phyloP scores from a whole-genome alignment of 2,888 invertebrate species.

The Lottia scabra region DNA sequence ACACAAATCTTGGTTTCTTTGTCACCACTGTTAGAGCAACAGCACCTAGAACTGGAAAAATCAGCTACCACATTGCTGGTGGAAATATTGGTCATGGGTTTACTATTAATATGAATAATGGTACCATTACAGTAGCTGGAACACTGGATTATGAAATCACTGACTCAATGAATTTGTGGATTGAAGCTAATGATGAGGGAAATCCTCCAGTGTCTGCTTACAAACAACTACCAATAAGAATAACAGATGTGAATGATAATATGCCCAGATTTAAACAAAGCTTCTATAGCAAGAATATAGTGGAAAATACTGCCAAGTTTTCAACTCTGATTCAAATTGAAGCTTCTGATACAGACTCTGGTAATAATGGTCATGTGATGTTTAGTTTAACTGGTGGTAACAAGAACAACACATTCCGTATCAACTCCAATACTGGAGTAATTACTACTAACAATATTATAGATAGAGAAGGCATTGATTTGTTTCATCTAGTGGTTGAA shows the following conservation, averaged over 20 bases:
- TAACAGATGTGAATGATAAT: conserved; percentile 94
- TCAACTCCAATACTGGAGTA: conserved; percentile 87
- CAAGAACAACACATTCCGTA: conserved; percentile 81
- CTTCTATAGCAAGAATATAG: conserved; percentile 85
- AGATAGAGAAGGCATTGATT: conserved; percentile 90
- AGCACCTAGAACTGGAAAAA: conserved; percentile 73
- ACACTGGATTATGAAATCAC: conserved; percentile 56
- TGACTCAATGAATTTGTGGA: conserved; percentile 49
- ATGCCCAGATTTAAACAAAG: conserved; percentile 81
- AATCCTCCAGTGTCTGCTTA: conserved; percentile 43
- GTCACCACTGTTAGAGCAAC: conserved; percentile 85
- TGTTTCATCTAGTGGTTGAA: conserved; percentile 87
- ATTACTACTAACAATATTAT: conserved; percentile 78
- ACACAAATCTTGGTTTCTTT: conserved; percentile 63
- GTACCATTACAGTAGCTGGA: conserved; percentile 43
- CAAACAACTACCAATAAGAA: conserved; percentile 79
- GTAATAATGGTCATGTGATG: conserved; percentile 43
- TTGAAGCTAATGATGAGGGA: conserved; percentile 72
- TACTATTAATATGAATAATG: conserved; percentile 41
- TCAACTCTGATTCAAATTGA: conserved; percentile 78
- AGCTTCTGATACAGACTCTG: conserved; percentile 79
- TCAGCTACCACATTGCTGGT: conserved; percentile 85
- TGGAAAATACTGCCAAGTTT: conserved; percentile 72
- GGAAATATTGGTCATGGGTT: conserved; percentile 84
- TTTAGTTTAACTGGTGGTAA: conserved; percentile 85